phyloP scores from a whole-genome alignment of 2,113 vertebrate species.

The Cyrtonyx montezumae region DNA sequence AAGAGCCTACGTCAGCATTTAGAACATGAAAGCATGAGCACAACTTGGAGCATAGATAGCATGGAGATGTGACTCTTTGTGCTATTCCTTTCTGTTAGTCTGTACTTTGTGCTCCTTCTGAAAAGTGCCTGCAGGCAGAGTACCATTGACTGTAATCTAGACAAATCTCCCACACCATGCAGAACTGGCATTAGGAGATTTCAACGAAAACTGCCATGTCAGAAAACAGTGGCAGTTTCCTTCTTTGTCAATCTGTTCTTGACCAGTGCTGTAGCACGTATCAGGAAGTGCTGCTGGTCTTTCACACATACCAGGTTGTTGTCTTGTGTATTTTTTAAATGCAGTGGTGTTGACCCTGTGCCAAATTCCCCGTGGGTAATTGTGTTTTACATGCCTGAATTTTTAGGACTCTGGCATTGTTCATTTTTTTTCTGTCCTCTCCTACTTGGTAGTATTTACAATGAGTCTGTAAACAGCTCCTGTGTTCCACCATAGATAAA shows the following conservation, averaged over 20 bases:
- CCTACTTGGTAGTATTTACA: not conserved
- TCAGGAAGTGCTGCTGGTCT: not conserved
- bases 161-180: not conserved
- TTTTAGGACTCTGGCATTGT: not conserved
- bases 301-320: not conserved
- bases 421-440: not conserved
- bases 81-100: not conserved
- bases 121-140: not conserved
- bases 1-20: not conserved
- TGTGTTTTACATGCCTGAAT: not conserved
- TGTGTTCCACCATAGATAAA: not conserved
- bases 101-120: not conserved
- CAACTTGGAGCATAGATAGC: not conserved
- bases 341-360: not conserved
- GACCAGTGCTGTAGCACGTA: not conserved
- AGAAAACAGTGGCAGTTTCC: not conserved
- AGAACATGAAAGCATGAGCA: not conserved
- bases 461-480: not conserved
- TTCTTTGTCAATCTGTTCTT: not conserved
- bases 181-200: not conserved
- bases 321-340: not conserved
- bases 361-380: not conserved
- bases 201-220: not conserved
- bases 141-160: not conserved
- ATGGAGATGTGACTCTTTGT: not conserved